Evolutionary conservation across 2,797 vertebrate genomes (phyloP), one percentile per base, ranked within the genome.

Genomic region (Tiaroga cobitis): DNA sequence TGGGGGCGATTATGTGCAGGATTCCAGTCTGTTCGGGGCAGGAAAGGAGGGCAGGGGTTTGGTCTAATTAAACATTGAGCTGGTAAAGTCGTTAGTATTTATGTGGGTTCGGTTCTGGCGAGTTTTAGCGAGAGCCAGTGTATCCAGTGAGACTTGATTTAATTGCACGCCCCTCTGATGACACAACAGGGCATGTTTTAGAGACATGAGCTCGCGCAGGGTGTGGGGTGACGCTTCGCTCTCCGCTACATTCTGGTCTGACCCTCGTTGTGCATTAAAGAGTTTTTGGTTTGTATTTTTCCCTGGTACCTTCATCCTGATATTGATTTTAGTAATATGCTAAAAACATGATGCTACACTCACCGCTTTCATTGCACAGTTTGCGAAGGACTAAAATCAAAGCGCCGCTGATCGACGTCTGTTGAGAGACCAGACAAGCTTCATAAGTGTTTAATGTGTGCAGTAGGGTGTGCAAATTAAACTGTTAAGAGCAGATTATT

Each of bases 71-170:
- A 88, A 88, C 89, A 88, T 89, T 85, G 85, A 87, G 90, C 90
- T 91, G 85, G 88, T 91, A 86, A 87, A 91, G 88, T 82, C 90
- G 90, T 91, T 91, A 91, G 90, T 92, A 89, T 91, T 85, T 92
- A 91, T 92, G 93, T 95, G 92, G 93, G 93, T 90, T 93, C 91
- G 83, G 89, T 88, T 91, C 92, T 92, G 92, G 92, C 92, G 63
- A 67, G 80, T 69, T 90, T 87, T 84, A 85, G 84, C 87, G 82
- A 88, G 87, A 91, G 86, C 43, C 88, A 83, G 69, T 83, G 89
- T 88, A 91, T 91, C 92, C 91, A 93, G 89, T 93, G 90, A 90
- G 86, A 92, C 92, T 91, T 89, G 87, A 92, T 91, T 92, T 89
- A 86, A 89, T 85, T 87, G 21, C 79, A 82, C 83, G 32, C 86